Conservation (phyloP, 2,797 vertebrate genomes). For the Gymnothorax reevesii region DNA sequence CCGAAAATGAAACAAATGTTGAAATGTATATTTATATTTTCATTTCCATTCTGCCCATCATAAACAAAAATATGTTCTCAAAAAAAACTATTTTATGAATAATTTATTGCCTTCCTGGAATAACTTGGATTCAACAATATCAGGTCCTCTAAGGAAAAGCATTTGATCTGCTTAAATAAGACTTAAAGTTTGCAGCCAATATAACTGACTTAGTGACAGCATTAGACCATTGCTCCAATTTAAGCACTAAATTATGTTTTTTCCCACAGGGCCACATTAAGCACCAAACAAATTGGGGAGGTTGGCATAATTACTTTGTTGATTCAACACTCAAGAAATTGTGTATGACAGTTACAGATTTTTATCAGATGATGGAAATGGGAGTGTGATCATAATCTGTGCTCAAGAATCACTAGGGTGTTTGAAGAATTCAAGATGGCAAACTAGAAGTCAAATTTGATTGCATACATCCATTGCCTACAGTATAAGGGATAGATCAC, state of each 20-base stretch:
- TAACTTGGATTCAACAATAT: neutral
- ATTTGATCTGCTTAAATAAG: constrained; percentile 9
- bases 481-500: constrained; percentile 70
- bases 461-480: constrained; percentile 75
- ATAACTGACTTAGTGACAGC: neutral
- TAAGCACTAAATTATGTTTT: neutral
- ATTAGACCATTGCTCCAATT: constrained; percentile 16
- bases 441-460: constrained; percentile 76
- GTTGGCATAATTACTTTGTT: constrained; percentile 74
- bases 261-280: constrained; percentile 5
- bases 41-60: neutral
- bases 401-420: constrained; percentile 78
- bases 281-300: constrained; percentile 37
- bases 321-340: constrained; percentile 57
- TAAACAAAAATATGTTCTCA: neutral
- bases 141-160: neutral
- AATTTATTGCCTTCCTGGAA: neutral
- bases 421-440: constrained; percentile 76
- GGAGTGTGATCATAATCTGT: constrained; percentile 79
- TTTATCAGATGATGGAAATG: constrained; percentile 80
- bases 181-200: neutral
- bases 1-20: neutral
- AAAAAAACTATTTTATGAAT: neutral
- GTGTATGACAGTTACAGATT: constrained; percentile 75
- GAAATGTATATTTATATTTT: neutral